Evolutionary conservation across 2,888 invertebrate genomes (phyloP), one percentile per base, ranked within the genome.

Genomic region (Polyploca ridens): DNA sequence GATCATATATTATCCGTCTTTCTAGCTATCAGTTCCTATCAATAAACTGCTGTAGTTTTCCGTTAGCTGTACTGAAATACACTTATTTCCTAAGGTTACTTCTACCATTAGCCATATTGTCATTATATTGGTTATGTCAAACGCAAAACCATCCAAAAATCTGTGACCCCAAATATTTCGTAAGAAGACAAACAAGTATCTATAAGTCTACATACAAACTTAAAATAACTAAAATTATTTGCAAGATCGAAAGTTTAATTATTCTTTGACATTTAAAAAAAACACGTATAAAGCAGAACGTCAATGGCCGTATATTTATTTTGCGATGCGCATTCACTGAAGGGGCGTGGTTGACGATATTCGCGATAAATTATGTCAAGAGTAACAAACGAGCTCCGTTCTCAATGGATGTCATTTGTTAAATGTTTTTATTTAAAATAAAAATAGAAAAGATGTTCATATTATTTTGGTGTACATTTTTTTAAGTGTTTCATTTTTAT

Each of bases 351-450:
- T 79, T 73, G 75, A 63, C 68, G 69, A 76, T 78, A 76, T 73
- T 77, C 75, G 77, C 81, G 71, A 89, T 90, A 90, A 89, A 88
- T 90, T 90, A 89, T 83, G 86, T 83, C 85, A 83, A 27, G 69
- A 78, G 79, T 81, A 85, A 88, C 83, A 85, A 82, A 83, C 75
- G 76, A 38, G 70, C 64, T 61, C 67, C 64, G 66, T 54, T 62
- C 63, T 71, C 68, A 75, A 75, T 75, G 81, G 75, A 73, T 74
- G 77, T 78, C 73, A 71, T 70, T 72, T 69, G 69, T 68, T 64
- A 72, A 69, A 71, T 70, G 66, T 67, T 61, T n/a, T 66, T 64
- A 66, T 69, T 69, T 65, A 59, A 62, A 63, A 65, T 64, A 63
- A 63, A 69, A 70, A 70, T 69, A 65, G 49, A 63, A 57, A 58